Conservation (phyloP, 2,797 vertebrate species). For the Lophius americanus region DNA sequence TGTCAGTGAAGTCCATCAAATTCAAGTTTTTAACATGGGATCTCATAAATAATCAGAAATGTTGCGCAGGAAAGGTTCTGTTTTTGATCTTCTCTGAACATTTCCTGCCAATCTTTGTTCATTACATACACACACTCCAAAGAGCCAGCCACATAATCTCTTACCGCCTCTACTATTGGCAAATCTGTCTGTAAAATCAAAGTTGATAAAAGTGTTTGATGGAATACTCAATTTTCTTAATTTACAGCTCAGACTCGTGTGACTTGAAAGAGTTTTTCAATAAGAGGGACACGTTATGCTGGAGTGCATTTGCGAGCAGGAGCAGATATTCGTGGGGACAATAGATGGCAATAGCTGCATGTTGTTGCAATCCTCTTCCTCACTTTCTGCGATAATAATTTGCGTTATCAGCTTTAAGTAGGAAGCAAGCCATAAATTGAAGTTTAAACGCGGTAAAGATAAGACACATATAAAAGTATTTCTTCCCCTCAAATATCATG, state of each 20-base stretch:
- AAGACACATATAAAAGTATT: constrained; percentile 8
- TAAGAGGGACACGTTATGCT: constrained; percentile 41
- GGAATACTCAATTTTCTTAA: constrained; percentile 52
- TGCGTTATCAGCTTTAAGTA: constrained; percentile 15
- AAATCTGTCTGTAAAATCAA: constrained; percentile 64
- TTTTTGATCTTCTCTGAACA: constrained; percentile 5
- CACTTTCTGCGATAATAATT: constrained; percentile 2
- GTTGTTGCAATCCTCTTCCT: not conserved
- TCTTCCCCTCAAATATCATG: constrained; percentile 9
- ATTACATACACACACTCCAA: not conserved
- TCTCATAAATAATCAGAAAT: not conserved
- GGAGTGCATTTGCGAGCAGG: constrained; percentile 26
- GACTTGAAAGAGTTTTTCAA: constrained; percentile 57
- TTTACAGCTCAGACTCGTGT: constrained; percentile 41
- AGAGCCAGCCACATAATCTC: constrained; percentile 15
- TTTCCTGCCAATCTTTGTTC: not conserved
- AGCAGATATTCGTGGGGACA: constrained; percentile 2
- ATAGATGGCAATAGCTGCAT: constrained; percentile 5
- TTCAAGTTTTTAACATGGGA: not conserved
- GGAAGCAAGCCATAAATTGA: constrained; percentile 9
- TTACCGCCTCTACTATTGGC: constrained; percentile 27
- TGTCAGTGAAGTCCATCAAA: not conserved
- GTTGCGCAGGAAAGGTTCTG: not conserved
- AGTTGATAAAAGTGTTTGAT: constrained; percentile 62
- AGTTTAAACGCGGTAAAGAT: constrained; percentile 20